Conservation (phyloP, 2,113 vertebrate species). For the Eolophus roseicapilla region DNA sequence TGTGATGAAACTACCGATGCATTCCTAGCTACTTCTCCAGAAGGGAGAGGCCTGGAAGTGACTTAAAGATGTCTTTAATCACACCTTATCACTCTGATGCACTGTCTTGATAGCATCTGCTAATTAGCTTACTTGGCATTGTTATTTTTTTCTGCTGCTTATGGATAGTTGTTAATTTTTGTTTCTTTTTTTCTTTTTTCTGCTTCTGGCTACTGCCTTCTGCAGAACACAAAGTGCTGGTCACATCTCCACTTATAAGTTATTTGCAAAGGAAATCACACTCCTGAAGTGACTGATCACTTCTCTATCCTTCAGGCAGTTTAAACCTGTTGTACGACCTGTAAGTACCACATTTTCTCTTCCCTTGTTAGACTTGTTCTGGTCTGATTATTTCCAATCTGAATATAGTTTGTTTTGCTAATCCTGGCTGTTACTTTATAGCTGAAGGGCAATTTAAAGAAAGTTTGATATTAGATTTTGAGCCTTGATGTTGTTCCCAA, state of each 20-base stretch:
- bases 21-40: neutral
- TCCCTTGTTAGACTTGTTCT: neutral
- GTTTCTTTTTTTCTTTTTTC: no score
- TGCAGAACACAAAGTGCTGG: neutral
- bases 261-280: constrained; percentile 12
- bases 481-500: neutral
- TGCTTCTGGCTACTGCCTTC: neutral
- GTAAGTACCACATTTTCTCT: neutral
- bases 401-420: neutral
- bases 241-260: neutral
- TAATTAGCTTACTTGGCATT: neutral
- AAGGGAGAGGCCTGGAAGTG: neutral
- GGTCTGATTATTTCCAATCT: neutral
- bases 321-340: neutral
- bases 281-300: neutral
- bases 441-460: neutral
- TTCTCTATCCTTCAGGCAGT: neutral
- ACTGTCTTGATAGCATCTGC: neutral
- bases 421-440: neutral
- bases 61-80: neutral
- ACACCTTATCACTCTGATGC: neutral
- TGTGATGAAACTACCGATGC: neutral
- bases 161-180: neutral
- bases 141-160: neutral
- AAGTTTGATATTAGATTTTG: neutral